Evolutionary conservation across 1,140 invertebrate species (phyloP).

Genomic region (Thaumetopoea pityocampa): DNA sequence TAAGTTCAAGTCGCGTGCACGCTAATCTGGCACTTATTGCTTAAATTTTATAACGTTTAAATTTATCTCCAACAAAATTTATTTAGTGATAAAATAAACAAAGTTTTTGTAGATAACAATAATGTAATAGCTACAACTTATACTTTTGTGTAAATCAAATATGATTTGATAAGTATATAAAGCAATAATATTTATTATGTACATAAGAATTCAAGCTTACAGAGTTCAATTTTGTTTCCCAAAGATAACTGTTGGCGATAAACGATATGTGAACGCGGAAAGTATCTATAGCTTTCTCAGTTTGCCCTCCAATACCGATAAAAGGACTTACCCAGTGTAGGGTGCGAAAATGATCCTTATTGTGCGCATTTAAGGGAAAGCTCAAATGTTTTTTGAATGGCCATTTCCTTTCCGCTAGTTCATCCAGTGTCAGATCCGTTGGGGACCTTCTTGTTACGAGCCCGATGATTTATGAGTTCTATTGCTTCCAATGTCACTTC

Average conservation of each 20-base stretch:
- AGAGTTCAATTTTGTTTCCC: conserved; percentile 35
- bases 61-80: neutral
- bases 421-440: conserved; percentile 42
- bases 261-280: conserved; percentile 51
- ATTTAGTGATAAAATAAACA: neutral
- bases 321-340: conserved; percentile 35
- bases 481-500: conserved; percentile 16
- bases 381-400: conserved; percentile 43
- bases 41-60: conserved; percentile 43
- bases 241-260: conserved; percentile 20
- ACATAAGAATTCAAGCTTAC: conserved; percentile 7
- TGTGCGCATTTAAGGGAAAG: conserved; percentile 32
- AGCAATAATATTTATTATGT: no score
- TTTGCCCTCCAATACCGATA: conserved; percentile 47
- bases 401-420: conserved; percentile 47
- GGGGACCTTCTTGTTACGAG: conserved; percentile 42
- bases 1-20: conserved; percentile 56
- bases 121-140: no score
- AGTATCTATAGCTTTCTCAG: conserved; percentile 50
- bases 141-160: no score
- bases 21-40: conserved; percentile 54
- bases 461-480: conserved; percentile 26
- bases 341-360: conserved; percentile 34
- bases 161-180: no score
- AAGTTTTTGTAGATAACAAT: neutral